Conservation (phyloP, 2,888 invertebrate genomes). For the Lampropteryx suffumata region DNA sequence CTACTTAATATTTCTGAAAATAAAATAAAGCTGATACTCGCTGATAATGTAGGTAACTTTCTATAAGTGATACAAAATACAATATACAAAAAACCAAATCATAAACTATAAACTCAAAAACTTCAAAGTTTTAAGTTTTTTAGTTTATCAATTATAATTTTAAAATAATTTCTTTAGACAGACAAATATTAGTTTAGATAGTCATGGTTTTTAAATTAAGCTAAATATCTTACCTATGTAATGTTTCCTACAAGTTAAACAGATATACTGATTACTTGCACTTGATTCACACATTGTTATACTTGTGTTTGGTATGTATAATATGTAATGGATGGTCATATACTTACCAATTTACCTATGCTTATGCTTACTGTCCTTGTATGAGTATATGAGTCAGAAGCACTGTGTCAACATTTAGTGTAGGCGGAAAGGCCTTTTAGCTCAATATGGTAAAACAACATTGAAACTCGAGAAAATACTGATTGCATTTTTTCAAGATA, state of each 20-base stretch:
- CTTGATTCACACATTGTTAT: conserved; percentile 38
- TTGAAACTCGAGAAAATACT: conserved; percentile 34
- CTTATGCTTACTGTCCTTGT: conserved; percentile 75
- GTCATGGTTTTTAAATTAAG: too few species aligned
- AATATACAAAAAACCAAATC: too few species aligned
- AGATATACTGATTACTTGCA: conserved; percentile 27
- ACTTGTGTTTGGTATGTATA: conserved; percentile 56
- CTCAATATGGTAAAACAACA: conserved; percentile 50
- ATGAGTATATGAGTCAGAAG: conserved; percentile 61
- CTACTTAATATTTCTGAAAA: too few species aligned
- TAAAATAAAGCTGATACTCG: too few species aligned
- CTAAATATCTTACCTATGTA: too few species aligned
- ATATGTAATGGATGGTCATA: conserved; percentile 17
- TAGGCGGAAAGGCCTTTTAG: conserved; percentile 69
- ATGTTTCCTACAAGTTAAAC: neutral
- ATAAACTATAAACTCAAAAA: too few species aligned
- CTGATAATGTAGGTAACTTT: too few species aligned
- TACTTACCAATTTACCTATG: conserved; percentile 43
- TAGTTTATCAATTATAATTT: too few species aligned
- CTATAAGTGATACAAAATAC: too few species aligned
- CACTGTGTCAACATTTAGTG: conserved; percentile 72
- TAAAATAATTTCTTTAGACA: too few species aligned
- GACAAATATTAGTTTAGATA: too few species aligned
- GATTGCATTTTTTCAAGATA: conserved; percentile 6
- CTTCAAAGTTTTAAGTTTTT: too few species aligned